Percentiles rank a stretch among this genome's conserved stretches.
These are phyloP conservation scores for Triplophysa dalaica DNA, from an alignment of 2,113 vertebrate species.

Conservation along the genomic window DNA sequence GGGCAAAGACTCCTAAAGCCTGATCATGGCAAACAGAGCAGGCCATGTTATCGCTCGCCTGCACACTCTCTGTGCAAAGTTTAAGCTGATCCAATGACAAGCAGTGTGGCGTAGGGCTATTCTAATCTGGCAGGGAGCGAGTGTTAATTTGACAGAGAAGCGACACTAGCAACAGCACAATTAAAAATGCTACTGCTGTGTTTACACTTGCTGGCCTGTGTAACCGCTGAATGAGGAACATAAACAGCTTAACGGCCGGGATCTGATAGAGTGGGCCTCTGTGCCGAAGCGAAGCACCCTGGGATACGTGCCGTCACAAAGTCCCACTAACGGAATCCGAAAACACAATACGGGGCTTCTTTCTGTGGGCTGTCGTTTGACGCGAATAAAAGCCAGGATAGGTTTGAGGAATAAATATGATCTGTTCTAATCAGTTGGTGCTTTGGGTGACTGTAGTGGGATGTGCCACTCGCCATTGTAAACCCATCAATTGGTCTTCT, in stretches of 20 bases:
- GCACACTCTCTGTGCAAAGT: constrained; percentile 77
- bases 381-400: constrained; percentile 60
- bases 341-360: constrained; percentile 73
- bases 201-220: constrained; percentile 77
- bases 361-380: constrained; percentile 76
- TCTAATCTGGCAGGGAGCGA: constrained; percentile 72
- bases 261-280: constrained; percentile 53
- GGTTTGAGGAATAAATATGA: constrained; percentile 72
- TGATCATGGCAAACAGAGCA: constrained; percentile 65
- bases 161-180: constrained; percentile 72
- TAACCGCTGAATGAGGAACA: constrained; percentile 77
- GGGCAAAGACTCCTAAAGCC: constrained; percentile 54
- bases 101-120: constrained; percentile 53
- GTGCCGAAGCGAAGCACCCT: not conserved
- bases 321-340: constrained; percentile 73
- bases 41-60: constrained; percentile 70
- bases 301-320: constrained; percentile 13
- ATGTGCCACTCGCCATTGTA: constrained; percentile 33
- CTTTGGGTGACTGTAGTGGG: constrained; percentile 54
- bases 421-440: constrained; percentile 74
- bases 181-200: constrained; percentile 77
- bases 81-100: constrained; percentile 80
- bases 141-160: constrained; percentile 73
- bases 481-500: constrained; percentile 50
- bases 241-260: constrained; percentile 74